Percentiles rank a stretch among this genome's conserved stretches.
These are phyloP conservation scores for Tryphoninae sp. DNA, from an alignment of 2,888 invertebrate species.

Conservation along the genomic window DNA sequence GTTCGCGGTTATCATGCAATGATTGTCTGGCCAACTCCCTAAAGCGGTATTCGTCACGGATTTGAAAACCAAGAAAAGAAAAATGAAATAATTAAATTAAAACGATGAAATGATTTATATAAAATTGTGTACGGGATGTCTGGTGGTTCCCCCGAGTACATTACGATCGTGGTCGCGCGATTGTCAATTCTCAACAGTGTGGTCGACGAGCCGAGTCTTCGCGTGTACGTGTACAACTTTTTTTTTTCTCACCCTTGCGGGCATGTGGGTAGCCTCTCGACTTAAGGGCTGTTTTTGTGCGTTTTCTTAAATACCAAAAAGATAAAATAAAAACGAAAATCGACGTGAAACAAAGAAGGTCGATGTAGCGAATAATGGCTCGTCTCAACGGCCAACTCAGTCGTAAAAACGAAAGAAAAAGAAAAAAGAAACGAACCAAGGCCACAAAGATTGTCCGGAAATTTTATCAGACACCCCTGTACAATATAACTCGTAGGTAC, in stretches of 20 bases:
- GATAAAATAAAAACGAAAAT: background rate
- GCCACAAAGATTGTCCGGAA: slow-evolving; percentile 21
- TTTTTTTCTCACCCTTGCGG: slow-evolving; percentile 8
- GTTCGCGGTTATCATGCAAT: slow-evolving; percentile 73
- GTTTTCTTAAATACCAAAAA: background rate
- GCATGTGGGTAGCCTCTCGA: slow-evolving; percentile 45
- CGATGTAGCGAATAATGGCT: slow-evolving; percentile 20
- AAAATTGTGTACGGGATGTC: slow-evolving; percentile 75
- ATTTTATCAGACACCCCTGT: slow-evolving; percentile 72
- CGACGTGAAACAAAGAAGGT: slow-evolving; percentile 32
- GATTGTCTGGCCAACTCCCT: slow-evolving; percentile 81
- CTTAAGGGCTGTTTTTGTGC: slow-evolving; percentile 16
- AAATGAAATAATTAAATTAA: slow-evolving; percentile 64
- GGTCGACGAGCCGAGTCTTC: slow-evolving; percentile 44
- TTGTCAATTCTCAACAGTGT: slow-evolving; percentile 28
- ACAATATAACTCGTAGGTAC: slow-evolving; percentile 48
- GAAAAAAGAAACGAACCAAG: background rate
- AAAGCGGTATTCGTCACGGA: slow-evolving; percentile 79
- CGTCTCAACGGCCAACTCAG: slow-evolving; percentile 30
- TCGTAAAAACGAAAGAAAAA: background rate
- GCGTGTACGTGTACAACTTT: background rate
- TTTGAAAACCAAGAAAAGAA: slow-evolving; percentile 60
- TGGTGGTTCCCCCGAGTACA: slow-evolving; percentile 67
- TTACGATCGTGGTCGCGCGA: background rate
- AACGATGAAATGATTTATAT: slow-evolving; percentile 55